Conservation (phyloP, 2,888 invertebrate species). For the Plebejus argus region DNA sequence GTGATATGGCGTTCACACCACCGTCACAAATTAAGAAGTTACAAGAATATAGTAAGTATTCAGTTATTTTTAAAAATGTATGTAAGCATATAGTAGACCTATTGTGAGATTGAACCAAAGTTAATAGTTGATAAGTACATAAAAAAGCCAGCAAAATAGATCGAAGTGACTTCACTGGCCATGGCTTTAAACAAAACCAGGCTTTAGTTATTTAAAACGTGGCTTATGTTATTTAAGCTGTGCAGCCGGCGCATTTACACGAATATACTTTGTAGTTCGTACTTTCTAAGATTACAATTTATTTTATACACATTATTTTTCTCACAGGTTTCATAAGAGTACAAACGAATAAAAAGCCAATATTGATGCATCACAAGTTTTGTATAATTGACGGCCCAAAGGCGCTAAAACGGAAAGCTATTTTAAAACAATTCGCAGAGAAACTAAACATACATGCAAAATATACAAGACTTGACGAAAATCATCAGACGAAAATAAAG, state of each 20-base stretch:
- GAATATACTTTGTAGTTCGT: too few species aligned
- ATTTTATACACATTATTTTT: too few species aligned
- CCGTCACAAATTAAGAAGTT: constrained; percentile 73
- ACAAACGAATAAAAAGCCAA: constrained; percentile 72
- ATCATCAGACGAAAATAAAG: constrained; percentile 53
- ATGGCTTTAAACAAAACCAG: too few species aligned
- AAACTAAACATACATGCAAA: constrained; percentile 67
- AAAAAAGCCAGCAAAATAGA: too few species aligned
- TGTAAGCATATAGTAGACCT: too few species aligned
- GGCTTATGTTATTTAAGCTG: too few species aligned
- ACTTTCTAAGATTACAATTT: too few species aligned
- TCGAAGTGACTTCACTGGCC: too few species aligned
- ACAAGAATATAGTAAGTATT: constrained; percentile 68
- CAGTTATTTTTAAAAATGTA: not conserved
- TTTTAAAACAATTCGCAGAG: constrained; percentile 66
- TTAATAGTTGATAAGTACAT: too few species aligned
- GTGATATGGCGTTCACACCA: constrained; percentile 72
- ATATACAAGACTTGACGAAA: constrained; percentile 50
- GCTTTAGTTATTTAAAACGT: too few species aligned
- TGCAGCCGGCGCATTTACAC: too few species aligned
- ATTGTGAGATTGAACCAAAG: too few species aligned
- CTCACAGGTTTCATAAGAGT: constrained; percentile 72
- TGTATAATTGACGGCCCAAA: constrained; percentile 83
- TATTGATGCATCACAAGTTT: constrained; percentile 92
- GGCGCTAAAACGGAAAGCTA: constrained; percentile 65